phyloP scores from a whole-genome alignment of 2,113 vertebrate species.

The Xenopus tropicalis region DNA sequence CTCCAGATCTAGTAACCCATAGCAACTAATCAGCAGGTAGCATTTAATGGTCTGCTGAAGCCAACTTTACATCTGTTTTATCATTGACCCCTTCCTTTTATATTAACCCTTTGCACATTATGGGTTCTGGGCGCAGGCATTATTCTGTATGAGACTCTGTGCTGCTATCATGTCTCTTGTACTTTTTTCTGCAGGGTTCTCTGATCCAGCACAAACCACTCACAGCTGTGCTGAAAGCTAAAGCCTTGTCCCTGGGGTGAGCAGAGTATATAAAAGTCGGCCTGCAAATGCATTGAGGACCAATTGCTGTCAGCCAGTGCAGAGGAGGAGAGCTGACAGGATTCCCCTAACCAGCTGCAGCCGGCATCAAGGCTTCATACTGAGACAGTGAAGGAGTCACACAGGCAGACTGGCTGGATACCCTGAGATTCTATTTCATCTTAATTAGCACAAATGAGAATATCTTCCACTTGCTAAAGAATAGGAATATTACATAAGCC shows the following conservation, averaged over 20 bases:
- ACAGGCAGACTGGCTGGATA: not conserved
- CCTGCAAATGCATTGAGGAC: not conserved
- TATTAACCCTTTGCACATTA: too few species aligned
- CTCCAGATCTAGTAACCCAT: too few species aligned
- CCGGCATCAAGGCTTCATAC: not conserved
- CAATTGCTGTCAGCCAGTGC: not conserved
- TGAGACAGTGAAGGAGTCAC: not conserved
- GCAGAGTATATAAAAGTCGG: not conserved
- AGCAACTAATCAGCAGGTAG: too few species aligned
- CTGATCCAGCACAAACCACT: not conserved
- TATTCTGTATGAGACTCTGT: not conserved
- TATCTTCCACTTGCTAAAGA: not conserved
- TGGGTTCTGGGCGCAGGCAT: not conserved
- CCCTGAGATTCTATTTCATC: not conserved
- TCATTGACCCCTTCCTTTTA: too few species aligned
- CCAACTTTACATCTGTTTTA: too few species aligned
- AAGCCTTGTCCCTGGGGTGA: not conserved
- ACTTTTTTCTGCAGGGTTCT: not conserved
- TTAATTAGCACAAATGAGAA: not conserved
- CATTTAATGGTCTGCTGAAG: too few species aligned
- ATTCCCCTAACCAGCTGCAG: not conserved
- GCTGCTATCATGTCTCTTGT: not conserved
- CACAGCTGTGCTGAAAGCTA: not conserved
- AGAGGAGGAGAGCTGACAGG: not conserved
- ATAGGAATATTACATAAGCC: not conserved